Evolutionary conservation across 2,888 invertebrate genomes (phyloP).

Genomic region (Habroteleia sp.): DNA sequence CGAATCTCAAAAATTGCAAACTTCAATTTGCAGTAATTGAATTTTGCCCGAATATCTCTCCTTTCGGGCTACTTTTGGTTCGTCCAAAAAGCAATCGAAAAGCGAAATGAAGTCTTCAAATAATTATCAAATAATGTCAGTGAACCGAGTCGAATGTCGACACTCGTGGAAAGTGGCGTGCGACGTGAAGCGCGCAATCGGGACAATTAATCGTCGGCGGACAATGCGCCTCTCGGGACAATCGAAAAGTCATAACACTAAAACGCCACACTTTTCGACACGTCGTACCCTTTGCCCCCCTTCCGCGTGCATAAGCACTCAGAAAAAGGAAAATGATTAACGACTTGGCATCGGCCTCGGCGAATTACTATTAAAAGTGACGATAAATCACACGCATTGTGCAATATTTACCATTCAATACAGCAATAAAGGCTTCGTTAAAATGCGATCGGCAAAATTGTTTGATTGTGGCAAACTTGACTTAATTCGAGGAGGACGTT

Average conservation of each 20-base stretch:
- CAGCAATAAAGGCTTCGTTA: slow-evolving; percentile 37
- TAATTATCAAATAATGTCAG: slow-evolving; percentile 35
- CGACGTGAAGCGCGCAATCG: slow-evolving; percentile 30
- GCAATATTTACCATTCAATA: slow-evolving; percentile 49
- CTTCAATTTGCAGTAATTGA: no score
- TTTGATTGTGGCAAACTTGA: slow-evolving; percentile 26
- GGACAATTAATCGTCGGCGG: slow-evolving; percentile 43
- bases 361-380: slow-evolving; percentile 51
- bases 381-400: slow-evolving; percentile 48
- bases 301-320: background rate
- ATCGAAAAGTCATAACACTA: slow-evolving; percentile 54
- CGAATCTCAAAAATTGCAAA: no score
- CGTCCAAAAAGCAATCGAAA: no score
- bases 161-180: slow-evolving; percentile 16
- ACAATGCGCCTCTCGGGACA: slow-evolving; percentile 30
- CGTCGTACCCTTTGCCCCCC: background rate
- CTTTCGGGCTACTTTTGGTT: no score
- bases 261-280: slow-evolving; percentile 33
- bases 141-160: slow-evolving; percentile 17
- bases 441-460: slow-evolving; percentile 27
- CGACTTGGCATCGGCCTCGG: slow-evolving; percentile 45
- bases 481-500: slow-evolving; percentile 29
- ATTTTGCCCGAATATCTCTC: no score
- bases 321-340: slow-evolving; percentile 49
- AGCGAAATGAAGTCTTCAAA: slow-evolving; percentile 15